phyloP scores from a whole-genome alignment of 2,797 vertebrate species.

The Pipistrellus nathusii region DNA sequence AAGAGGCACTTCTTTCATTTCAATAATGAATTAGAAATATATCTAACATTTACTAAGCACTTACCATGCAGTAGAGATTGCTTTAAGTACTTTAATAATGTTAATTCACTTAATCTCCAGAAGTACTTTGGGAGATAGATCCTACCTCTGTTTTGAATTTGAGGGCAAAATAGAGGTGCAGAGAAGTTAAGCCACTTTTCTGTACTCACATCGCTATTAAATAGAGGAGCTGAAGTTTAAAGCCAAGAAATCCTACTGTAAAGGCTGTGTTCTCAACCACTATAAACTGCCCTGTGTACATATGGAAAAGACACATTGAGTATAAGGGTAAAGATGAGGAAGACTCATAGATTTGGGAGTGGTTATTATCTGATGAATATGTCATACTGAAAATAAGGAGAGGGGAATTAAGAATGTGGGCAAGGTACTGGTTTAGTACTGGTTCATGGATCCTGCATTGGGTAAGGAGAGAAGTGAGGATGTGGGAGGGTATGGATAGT shows the following conservation, averaged over 20 bases:
- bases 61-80: not conserved
- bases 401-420: not conserved
- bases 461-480: not conserved
- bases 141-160: not conserved
- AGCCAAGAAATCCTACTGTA: not conserved
- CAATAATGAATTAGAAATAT: constrained; percentile 36
- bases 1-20: not conserved
- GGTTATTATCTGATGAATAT: not conserved
- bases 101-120: constrained; percentile 24
- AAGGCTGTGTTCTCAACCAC: not conserved
- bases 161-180: not conserved
- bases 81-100: not conserved
- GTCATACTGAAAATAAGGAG: not conserved
- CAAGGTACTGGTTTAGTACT: not conserved
- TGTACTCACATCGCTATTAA: not conserved
- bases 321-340: not conserved
- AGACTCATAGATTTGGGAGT: not conserved
- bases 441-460: not conserved
- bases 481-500: not conserved
- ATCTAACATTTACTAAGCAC: constrained; percentile 48
- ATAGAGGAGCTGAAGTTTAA: not conserved
- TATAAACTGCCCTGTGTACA: not conserved
- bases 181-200: not conserved
- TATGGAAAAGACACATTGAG: not conserved
- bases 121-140: not conserved